Percentiles rank a stretch among this genome's conserved stretches.
phyloP scores from a whole-genome alignment of 2,888 invertebrate species.

The Acronicta leporina region DNA sequence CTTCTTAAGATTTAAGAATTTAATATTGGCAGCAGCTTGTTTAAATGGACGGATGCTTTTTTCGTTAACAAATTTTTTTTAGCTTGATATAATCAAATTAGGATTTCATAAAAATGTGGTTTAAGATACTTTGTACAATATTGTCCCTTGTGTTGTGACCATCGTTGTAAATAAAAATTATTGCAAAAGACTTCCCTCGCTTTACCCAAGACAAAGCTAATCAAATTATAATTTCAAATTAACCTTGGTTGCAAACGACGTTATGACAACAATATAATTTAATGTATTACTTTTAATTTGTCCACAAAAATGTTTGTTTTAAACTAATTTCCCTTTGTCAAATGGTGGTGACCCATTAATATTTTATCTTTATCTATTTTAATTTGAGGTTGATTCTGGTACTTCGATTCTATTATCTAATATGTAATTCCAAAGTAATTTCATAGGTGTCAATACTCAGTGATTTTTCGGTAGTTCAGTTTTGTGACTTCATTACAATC shows the following conservation, averaged over 20 bases:
- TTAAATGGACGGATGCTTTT: slow-evolving; percentile 77
- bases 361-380: neutral
- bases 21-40: slow-evolving; percentile 83
- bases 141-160: slow-evolving; percentile 57
- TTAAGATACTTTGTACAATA: slow-evolving; percentile 45
- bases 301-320: slow-evolving; percentile 33
- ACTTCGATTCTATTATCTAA: too few relatives aligned
- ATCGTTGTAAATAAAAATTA: slow-evolving; percentile 69
- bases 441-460: too few relatives aligned
- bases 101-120: slow-evolving; percentile 69
- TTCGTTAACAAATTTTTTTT: slow-evolving; percentile 77
- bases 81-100: slow-evolving; percentile 76
- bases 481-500: too few relatives aligned
- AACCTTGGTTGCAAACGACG: slow-evolving; percentile 59
- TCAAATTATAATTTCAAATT: slow-evolving; percentile 73
- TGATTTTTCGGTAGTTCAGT: too few relatives aligned
- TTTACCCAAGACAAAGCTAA: slow-evolving; percentile 67
- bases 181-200: slow-evolving; percentile 59
- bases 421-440: too few relatives aligned
- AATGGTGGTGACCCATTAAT: slow-evolving; percentile 6
- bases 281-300: slow-evolving; percentile 60
- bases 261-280: slow-evolving; percentile 61
- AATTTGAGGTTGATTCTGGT: too few relatives aligned
- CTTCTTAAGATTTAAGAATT: slow-evolving; percentile 77
- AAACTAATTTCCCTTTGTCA: slow-evolving; percentile 15